Evolutionary conservation across 2,113 vertebrate genomes (phyloP).

Genomic region (Cryptotis parvus): DNA sequence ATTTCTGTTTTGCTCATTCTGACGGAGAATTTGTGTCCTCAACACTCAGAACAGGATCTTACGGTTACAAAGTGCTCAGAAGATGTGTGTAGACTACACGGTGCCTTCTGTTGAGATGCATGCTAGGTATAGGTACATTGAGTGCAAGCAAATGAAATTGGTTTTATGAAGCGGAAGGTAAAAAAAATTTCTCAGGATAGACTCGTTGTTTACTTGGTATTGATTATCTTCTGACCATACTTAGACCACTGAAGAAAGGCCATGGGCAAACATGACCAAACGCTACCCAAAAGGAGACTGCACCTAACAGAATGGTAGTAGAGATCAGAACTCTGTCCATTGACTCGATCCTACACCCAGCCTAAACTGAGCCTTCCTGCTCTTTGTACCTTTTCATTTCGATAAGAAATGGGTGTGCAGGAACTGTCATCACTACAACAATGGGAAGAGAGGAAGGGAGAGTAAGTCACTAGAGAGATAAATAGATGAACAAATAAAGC

Average conservation of each 20-base stretch:
- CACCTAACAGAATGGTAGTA: background rate
- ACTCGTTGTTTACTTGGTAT: background rate
- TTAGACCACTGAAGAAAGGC: background rate
- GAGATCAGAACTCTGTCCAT: constrained; percentile 21
- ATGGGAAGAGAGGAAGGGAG: background rate
- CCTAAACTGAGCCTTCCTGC: background rate
- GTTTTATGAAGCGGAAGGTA: background rate
- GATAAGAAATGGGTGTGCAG: too few relatives aligned
- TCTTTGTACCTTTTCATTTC: background rate
- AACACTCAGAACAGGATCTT: background rate
- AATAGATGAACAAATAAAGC: too few relatives aligned
- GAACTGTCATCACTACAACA: too few relatives aligned
- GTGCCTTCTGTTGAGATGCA: background rate
- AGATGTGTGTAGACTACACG: background rate
- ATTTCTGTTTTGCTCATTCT: background rate
- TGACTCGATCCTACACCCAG: constrained; percentile 6
- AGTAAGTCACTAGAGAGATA: background rate
- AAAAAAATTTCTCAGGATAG: constrained; percentile 7
- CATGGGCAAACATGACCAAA: background rate
- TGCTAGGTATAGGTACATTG: background rate
- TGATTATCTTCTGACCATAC: background rate
- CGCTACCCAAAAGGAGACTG: background rate
- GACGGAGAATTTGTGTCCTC: background rate
- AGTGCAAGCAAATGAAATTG: constrained; percentile 33
- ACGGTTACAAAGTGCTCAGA: background rate